A percentile compares a stretch with the other conserved stretches of the same genome.
Conservation (phyloP, 2,797 vertebrate genomes). For the Cercopithecus neglectus region DNA sequence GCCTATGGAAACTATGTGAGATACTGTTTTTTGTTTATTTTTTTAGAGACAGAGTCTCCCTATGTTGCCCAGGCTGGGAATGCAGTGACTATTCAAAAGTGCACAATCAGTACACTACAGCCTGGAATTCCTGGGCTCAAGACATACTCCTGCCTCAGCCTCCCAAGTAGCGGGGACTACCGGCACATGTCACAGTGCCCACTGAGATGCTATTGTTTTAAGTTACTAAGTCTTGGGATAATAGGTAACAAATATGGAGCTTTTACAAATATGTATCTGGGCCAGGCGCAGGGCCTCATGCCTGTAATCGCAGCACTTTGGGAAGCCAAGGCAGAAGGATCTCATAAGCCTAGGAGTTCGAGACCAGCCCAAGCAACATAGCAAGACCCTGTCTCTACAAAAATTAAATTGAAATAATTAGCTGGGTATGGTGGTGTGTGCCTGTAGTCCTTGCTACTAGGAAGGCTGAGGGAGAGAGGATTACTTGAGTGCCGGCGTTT, state of each 20-base stretch:
- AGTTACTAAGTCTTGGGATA: neutral
- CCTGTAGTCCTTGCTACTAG: neutral
- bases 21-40: neutral
- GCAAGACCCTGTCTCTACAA: neutral
- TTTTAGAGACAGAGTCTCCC: neutral
- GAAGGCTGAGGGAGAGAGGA: neutral
- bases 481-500: neutral
- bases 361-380: neutral
- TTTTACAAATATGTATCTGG: neutral
- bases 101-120: neutral
- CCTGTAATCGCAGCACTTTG: neutral
- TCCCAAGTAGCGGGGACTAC: neutral
- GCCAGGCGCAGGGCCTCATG: neutral
- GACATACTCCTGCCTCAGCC: neutral
- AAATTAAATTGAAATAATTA: neutral
- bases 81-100: neutral
- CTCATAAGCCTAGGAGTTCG: neutral
- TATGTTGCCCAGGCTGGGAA: neutral
- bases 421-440: neutral
- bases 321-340: neutral
- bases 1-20: neutral
- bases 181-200: neutral
- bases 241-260: neutral
- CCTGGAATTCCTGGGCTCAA: neutral
- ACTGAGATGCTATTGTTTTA: constrained; percentile 13